Evolutionary conservation across 2,797 vertebrate species (phyloP), one percentile per base, ranked within the genome.

Genomic region (Rhinophrynus dorsalis): DNA sequence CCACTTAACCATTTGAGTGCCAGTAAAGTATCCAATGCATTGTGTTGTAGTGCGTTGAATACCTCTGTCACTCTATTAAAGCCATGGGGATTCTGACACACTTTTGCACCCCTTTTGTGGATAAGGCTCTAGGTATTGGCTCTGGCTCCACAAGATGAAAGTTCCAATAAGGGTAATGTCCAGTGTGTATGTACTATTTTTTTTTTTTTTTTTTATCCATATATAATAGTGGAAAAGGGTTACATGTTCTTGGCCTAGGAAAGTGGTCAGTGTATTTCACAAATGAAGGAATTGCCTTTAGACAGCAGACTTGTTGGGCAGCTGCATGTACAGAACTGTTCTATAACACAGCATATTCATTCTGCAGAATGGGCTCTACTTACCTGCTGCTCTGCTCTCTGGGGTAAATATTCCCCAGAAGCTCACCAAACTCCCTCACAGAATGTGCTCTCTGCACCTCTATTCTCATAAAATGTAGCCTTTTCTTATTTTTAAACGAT

Each of bases 401-500:
- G 8, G 61, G 69, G 69, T 50, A 18, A 7, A 38, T 59, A 21
- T n/a, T 13, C 61, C 54, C 35, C 35, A 42, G 45, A 30, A 52
- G 61, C 44, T 21, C 20, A 27, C 33, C 54, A 65, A 72, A 47
- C 40, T 42, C 68, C 58, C 52, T 64, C 68, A 55, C 56, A 52
- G 60, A 60, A 67, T 66, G 64, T 67, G 62, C 70, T 35, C 45
- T 8, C 30, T 38, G 64, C 63, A 71, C 48, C 61, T 56, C 57
- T 67, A 67, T 57, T 67, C 63, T 72, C 63, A 56, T 64, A 70
- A 61, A 50, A 67, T 75, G 74, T 65, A 70, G 63, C 64, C 57
- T 67, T 63, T 74, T 61, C 73, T 67, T 56, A 68, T 76, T 44
- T 68, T 71, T 54, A 63, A 67, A 62, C 21, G 30, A 32, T 80